phyloP scores from a whole-genome alignment of 1,140 invertebrate species.

The Heliconius himera region DNA sequence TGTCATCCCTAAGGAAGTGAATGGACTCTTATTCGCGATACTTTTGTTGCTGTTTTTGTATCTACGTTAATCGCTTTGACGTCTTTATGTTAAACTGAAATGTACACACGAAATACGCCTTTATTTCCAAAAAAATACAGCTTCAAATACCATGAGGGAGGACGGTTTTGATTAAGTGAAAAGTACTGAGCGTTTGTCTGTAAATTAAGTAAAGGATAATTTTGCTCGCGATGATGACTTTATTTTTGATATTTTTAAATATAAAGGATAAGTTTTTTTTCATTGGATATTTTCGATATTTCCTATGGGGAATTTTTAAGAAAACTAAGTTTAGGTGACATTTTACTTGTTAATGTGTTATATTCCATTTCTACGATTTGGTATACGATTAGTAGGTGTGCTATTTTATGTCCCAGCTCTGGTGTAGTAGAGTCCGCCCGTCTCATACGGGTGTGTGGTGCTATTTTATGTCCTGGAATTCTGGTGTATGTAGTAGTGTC shows the following conservation, averaged over 20 bases:
- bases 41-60: conserved; percentile 51
- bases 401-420: too few species aligned
- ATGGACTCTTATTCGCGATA: conserved; percentile 44
- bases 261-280: neutral
- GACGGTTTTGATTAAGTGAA: conserved; percentile 35
- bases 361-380: too few species aligned
- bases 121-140: neutral
- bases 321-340: too few species aligned
- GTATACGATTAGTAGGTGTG: too few species aligned
- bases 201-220: conserved; percentile 36
- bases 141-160: neutral
- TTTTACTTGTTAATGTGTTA: too few species aligned
- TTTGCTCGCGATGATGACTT: conserved; percentile 19
- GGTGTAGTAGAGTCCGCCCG: too few species aligned
- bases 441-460: too few species aligned
- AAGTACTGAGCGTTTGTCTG: conserved; percentile 25
- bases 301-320: too few species aligned
- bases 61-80: conserved; percentile 46
- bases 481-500: too few species aligned
- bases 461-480: too few species aligned
- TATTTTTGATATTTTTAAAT: neutral
- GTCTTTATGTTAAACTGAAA: conserved; percentile 37
- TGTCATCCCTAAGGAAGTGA: conserved; percentile 40
- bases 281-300: too few species aligned
- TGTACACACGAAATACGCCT: neutral